Conservation (phyloP, 2,797 vertebrate genomes). For the Arrhamphus sclerolepis region DNA sequence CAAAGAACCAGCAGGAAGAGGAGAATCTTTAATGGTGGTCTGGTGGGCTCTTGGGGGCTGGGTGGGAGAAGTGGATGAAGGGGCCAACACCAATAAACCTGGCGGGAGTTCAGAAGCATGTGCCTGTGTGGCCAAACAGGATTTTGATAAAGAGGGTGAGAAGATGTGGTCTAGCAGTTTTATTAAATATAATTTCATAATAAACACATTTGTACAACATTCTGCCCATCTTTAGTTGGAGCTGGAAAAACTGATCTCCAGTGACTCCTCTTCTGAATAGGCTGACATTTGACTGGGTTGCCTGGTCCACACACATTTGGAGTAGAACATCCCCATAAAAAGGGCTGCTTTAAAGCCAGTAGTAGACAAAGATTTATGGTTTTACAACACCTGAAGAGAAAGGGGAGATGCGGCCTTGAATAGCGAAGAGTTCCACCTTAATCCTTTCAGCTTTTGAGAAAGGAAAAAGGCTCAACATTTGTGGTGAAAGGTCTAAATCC, state of each 20-base stretch:
- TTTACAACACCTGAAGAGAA: constrained; percentile 82
- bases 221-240: not conserved
- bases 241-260: constrained; percentile 9
- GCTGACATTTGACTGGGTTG: constrained; percentile 59
- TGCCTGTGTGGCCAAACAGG: constrained; percentile 50
- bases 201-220: not conserved
- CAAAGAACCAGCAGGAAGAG: constrained; percentile 56
- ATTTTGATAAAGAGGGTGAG: constrained; percentile 6
- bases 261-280: constrained; percentile 38
- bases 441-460: constrained; percentile 71
- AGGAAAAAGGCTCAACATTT: constrained; percentile 62
- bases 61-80: constrained; percentile 18
- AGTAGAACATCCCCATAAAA: constrained; percentile 62
- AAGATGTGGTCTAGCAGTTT: not conserved
- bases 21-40: constrained; percentile 61
- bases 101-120: constrained; percentile 48
- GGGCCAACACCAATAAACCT: constrained; percentile 62
- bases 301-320: constrained; percentile 68
- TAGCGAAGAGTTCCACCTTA: constrained; percentile 76
- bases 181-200: not conserved
- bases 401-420: constrained; percentile 71
- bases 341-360: constrained; percentile 71
- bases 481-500: constrained; percentile 68
- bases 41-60: constrained; percentile 36
- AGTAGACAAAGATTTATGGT: constrained; percentile 79